phyloP scores from a whole-genome alignment of 2,113 vertebrate genomes.

The Malaclemys terrapin region DNA sequence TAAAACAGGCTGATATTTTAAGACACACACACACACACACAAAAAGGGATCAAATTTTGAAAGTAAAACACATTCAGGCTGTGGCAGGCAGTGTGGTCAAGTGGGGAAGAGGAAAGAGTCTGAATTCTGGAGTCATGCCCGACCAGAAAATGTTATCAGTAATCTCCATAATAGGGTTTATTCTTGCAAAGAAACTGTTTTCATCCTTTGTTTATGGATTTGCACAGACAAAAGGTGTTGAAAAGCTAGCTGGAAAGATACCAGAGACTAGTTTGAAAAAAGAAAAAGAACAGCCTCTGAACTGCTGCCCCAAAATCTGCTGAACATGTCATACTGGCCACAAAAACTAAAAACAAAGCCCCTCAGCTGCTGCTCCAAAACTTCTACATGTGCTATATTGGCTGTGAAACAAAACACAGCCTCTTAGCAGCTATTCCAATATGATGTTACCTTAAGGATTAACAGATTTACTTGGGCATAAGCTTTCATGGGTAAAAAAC shows the following conservation, averaged over 20 bases:
- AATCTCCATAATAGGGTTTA: background rate
- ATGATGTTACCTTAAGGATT: too few species aligned
- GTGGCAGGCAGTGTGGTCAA: background rate
- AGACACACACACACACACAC: background rate
- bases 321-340: slow-evolving; percentile 62
- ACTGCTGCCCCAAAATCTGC: slow-evolving; percentile 61
- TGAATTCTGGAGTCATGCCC: background rate
- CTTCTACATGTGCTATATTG: slow-evolving; percentile 59
- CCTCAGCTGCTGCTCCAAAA: slow-evolving; percentile 65
- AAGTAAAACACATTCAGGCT: background rate
- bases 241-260: slow-evolving; percentile 67
- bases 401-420: slow-evolving; percentile 47
- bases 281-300: slow-evolving; percentile 55
- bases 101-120: background rate
- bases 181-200: slow-evolving; percentile 56
- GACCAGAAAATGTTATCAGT: background rate
- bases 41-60: background rate
- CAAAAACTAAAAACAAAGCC: slow-evolving; percentile 55
- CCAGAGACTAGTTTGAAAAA: slow-evolving; percentile 56
- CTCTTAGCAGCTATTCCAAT: slow-evolving; percentile 45
- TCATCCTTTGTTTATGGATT: slow-evolving; percentile 71
- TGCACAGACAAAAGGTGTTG: slow-evolving; percentile 61
- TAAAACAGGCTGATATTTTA: background rate
- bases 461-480: too few species aligned
- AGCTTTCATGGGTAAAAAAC: too few species aligned